phyloP scores from a whole-genome alignment of 2,888 invertebrate species.

The Tromatobia lineatoria region DNA sequence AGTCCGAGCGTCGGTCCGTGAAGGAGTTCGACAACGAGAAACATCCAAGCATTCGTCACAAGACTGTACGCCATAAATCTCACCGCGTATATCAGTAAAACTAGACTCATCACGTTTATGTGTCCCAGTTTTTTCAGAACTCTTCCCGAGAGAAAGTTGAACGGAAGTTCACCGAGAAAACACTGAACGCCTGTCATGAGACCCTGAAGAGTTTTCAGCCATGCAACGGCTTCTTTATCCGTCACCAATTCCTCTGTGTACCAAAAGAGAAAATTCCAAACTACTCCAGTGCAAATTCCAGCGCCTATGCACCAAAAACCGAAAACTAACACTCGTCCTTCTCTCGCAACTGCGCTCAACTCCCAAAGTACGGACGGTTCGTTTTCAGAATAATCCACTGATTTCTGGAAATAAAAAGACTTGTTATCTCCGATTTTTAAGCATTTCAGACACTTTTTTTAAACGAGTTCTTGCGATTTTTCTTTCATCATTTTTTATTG shows the following conservation, averaged over 20 bases:
- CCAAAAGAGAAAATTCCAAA: conserved; percentile 97
- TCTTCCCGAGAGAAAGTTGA: conserved; percentile 92
- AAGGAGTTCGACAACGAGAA: conserved; percentile 93
- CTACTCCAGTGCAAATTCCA: conserved; percentile 93
- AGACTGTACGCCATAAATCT: conserved; percentile 94
- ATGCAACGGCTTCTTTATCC: conserved; percentile 82
- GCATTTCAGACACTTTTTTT: too few species aligned
- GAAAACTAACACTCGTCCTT: conserved; percentile 88
- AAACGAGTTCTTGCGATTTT: too few species aligned
- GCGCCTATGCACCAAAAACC: conserved; percentile 93
- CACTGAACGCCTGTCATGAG: conserved; percentile 91
- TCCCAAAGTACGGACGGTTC: conserved; percentile 81
- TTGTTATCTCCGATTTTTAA: too few species aligned
- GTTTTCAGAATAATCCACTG: conserved; percentile 70
- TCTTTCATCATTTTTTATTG: too few species aligned
- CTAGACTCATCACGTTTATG: conserved; percentile 93
- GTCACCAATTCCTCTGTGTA: conserved; percentile 91
- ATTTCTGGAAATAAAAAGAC: conserved; percentile 63
- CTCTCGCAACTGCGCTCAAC: conserved; percentile 76
- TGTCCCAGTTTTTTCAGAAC: conserved; percentile 89
- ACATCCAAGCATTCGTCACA: conserved; percentile 93
- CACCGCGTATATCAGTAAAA: conserved; percentile 92
- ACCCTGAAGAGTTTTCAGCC: conserved; percentile 92
- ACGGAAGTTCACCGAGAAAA: conserved; percentile 94
- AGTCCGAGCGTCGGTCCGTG: conserved; percentile 96